Evolutionary conservation across 1,140 invertebrate species (phyloP).

Genomic region (Atta texana): DNA sequence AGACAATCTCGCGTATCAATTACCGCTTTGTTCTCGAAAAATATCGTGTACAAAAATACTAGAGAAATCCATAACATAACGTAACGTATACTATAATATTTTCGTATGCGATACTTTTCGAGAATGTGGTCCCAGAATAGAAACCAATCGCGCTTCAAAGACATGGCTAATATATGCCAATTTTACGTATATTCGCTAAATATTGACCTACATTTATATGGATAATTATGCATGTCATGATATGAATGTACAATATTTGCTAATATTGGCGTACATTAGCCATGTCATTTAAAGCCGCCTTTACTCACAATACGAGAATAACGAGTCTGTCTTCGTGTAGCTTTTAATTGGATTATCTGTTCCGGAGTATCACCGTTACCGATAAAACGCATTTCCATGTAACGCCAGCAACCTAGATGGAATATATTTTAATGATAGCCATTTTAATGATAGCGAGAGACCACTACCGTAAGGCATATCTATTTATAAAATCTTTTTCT

Average conservation of each 20-base stretch:
- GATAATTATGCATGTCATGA: too few relatives aligned
- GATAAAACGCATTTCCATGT: constrained; percentile 71
- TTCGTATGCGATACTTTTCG: too few relatives aligned
- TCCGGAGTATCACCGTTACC: constrained; percentile 56
- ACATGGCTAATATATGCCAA: too few relatives aligned
- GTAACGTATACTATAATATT: too few relatives aligned
- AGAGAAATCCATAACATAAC: too few relatives aligned
- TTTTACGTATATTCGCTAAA: too few relatives aligned
- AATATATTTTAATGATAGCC: constrained; percentile 69
- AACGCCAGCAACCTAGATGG: constrained; percentile 42
- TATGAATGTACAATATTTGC: too few relatives aligned
- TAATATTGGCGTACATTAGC: too few relatives aligned
- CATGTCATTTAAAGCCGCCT: background rate
- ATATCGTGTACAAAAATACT: too few relatives aligned
- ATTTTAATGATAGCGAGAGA: background rate
- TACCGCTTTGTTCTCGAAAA: constrained; percentile 6
- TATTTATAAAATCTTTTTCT: constrained; percentile 43
- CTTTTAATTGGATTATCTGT: constrained; percentile 75
- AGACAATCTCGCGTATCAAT: constrained; percentile 13
- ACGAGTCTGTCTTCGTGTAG: constrained; percentile 18
- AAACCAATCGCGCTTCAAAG: constrained; percentile 52
- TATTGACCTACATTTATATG: too few relatives aligned
- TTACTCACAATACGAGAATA: constrained; percentile 1
- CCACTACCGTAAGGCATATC: background rate
- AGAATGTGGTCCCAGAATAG: constrained; percentile 20